Conservation (phyloP, 2,888 invertebrate genomes). For the Omphaloscelis lunosa region DNA sequence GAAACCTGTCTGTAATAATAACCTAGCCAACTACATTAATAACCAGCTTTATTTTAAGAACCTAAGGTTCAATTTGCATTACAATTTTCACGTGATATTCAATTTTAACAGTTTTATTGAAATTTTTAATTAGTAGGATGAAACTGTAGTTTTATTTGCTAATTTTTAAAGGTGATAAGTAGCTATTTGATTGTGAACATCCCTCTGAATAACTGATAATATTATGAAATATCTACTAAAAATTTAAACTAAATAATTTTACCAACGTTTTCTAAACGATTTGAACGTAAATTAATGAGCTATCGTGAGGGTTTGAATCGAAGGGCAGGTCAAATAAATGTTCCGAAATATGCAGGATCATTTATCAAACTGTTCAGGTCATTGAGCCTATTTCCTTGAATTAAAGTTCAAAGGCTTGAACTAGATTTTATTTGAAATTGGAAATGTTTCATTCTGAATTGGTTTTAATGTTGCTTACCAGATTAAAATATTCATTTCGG, state of each 20-base stretch:
- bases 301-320: slow-evolving; percentile 23
- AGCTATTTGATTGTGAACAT: neutral
- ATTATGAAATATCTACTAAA: neutral
- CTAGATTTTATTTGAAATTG: slow-evolving; percentile 43
- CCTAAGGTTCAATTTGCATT: slow-evolving; percentile 36
- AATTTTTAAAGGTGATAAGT: slow-evolving; percentile 1
- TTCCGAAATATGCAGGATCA: slow-evolving; percentile 33
- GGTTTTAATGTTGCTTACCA: slow-evolving; percentile 13
- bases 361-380: slow-evolving; percentile 52
- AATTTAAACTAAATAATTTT: slow-evolving; percentile 18
- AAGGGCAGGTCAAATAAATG: slow-evolving; percentile 48
- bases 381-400: slow-evolving; percentile 45
- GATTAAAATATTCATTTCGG: slow-evolving; percentile 9
- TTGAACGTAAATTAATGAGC: slow-evolving; percentile 41
- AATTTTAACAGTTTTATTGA: slow-evolving; percentile 61
- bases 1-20: slow-evolving; percentile 54
- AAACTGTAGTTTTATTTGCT: slow-evolving; percentile 63
- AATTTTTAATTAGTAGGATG: slow-evolving; percentile 75
- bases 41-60: slow-evolving; percentile 4
- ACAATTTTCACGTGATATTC: slow-evolving; percentile 6
- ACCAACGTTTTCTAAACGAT: slow-evolving; percentile 28
- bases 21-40: neutral
- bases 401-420: slow-evolving; percentile 37
- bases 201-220: neutral
- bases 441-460: slow-evolving; percentile 26